These are phyloP conservation scores for Leuciscus waleckii DNA, from an alignment of 2,797 vertebrate genomes.

Conservation along the genomic window DNA sequence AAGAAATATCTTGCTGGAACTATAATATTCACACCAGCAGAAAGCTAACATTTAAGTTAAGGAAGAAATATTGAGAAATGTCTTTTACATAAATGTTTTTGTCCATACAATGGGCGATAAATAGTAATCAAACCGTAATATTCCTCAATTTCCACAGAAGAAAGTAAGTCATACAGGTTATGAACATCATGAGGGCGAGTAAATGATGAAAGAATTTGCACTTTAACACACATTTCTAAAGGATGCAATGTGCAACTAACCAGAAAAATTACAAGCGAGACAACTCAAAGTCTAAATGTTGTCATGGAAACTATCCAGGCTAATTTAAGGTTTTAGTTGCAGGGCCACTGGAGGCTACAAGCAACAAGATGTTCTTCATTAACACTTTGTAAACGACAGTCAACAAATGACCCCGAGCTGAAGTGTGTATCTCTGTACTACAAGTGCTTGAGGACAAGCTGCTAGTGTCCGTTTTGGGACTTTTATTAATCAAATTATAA, in stretches of 20 bases:
- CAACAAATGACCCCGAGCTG: conserved; percentile 2
- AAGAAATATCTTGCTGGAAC: neutral
- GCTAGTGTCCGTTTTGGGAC: neutral
- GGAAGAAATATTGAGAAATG: neutral
- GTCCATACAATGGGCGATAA: neutral
- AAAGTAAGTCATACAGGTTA: neutral
- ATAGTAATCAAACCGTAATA: neutral
- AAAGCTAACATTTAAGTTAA: neutral
- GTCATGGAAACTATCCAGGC: conserved; percentile 50
- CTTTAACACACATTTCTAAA: neutral
- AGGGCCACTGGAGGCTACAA: conserved; percentile 34
- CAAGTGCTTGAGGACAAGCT: neutral
- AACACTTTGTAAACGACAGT: conserved; percentile 25
- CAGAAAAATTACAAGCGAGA: conserved; percentile 13
- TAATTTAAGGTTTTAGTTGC: conserved; percentile 40
- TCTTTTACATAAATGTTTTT: neutral
- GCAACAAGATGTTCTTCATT: conserved; percentile 39
- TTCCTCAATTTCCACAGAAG: neutral
- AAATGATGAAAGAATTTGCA: neutral
- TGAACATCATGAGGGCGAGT: neutral
- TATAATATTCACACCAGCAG: neutral
- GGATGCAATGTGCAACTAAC: conserved; percentile 4
- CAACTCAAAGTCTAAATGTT: conserved; percentile 29
- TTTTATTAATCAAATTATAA: neutral
- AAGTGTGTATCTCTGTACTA: neutral